Base-by-base conservation (phyloP, 2,797 vertebrate genomes). In the Danio aesculapii region DNA sequence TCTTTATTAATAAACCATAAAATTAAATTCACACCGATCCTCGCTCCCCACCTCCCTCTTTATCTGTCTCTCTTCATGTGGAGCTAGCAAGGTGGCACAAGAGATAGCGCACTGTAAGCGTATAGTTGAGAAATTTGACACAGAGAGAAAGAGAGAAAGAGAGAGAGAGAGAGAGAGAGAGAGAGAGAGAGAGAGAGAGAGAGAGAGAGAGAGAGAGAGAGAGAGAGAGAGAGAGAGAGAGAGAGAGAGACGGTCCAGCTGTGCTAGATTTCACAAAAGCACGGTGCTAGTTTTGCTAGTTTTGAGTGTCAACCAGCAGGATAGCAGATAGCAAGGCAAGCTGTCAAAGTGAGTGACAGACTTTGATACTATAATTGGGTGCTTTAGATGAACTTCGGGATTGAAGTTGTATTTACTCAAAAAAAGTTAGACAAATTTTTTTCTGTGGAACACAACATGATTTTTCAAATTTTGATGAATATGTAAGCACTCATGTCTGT, bases 1-100 rank as follows among this genome's bases (percentile, higher is more conserved):
- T 92, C 90, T 93, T 92, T 87, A 92, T 92, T 91, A 92, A 81
- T 82, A 79, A 83, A 87, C 84, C 86, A 75, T 82, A 88, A 83
- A 85, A 87, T 89, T 88, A 88, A 92, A 91, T 88, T 83, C 87
- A 68, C 83, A 84, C 57, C 84, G 85, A 84, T 88, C 87, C 88
- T 84, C 84, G 87, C 49, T 69, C 84, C 39, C 53, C 55, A 64
- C 62, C 88, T 79, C 59, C 55, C 80, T 79, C 80, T 81, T 84
- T 85, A 84, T 86, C 85, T 70, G 64, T 44, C 77, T 81, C 64
- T 70, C 59, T 61, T 79, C 75, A 76, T 80, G 77, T 76, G 63
- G 50, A 86, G 79, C 81, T 61, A 77, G 73, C 83, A 85, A 86
- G 77, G 79, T 87, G 86, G 75, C 70, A 63, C 59, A 62, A 81